Evolutionary conservation across 2,888 invertebrate species (phyloP), one percentile per base, ranked within the genome.

Genomic region (Drosophila anomalata): DNA sequence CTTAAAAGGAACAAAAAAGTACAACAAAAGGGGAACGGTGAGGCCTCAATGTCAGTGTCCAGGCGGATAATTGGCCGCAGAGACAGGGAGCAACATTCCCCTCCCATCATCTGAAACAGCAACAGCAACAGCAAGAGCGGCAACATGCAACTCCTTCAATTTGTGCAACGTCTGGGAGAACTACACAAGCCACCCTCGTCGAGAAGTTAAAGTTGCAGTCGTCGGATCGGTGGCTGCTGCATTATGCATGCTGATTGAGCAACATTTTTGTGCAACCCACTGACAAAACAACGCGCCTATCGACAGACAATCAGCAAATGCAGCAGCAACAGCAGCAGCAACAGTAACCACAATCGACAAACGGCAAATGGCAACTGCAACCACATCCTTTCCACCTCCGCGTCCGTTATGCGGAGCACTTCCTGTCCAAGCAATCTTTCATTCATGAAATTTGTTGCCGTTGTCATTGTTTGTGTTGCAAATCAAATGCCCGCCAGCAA

Each of bases 401-500:
- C 89, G 82, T 82, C 82, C 88, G 82, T 86, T 82, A 82, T 82
- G 82, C 87, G 73, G 80, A 73, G 85, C 88, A 84, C 84, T 84
- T 84, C 84, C 84, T 84, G 84, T 88, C 83, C 66, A 42, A 61
- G 75, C 88, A 84, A 84, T 84, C 88, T 84, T 84, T 88, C 84
- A 84, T 84, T 84, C 88, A 84, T 84, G 88, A 84, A 84, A 84
- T 84, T 84, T 88, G 88, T 87, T 87, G 87, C 85, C 79, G 82
- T 89, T 85, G 84, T 89, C 89, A 80, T 89, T 89, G 89, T 89
- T 87, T 87, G 89, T 85, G 83, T 83, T 89, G 89, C 83, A 88
- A 84, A 84, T 84, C 84, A 84, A 84, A 84, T 84, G 84, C 84
- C 84, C 83, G 82, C 68, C 79, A 81, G 83, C 80, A 70, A 63